phyloP scores from a whole-genome alignment of 1,140 invertebrate genomes.

The Stratiolaelaps scimitus region DNA sequence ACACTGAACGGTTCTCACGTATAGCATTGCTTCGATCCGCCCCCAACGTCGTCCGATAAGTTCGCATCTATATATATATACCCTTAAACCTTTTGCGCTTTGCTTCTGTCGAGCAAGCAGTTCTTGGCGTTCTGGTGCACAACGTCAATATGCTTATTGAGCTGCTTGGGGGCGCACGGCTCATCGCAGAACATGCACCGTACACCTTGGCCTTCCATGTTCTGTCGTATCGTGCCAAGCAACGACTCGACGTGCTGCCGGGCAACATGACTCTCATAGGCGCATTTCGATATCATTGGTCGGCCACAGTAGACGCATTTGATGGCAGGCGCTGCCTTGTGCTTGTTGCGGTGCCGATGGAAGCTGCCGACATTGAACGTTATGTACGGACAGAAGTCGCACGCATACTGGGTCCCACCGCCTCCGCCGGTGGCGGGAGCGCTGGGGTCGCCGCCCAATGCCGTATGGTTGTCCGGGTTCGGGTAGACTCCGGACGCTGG shows the following conservation, averaged over 20 bases:
- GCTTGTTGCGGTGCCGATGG: constrained; percentile 26
- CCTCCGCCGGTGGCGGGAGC: too few species aligned
- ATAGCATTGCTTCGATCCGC: too few species aligned
- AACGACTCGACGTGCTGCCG: constrained; percentile 20
- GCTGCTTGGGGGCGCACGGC: constrained; percentile 3
- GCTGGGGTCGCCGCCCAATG: too few species aligned
- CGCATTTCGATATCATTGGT: constrained; percentile 23
- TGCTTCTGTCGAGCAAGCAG: constrained; percentile 14
- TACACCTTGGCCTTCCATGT: constrained; percentile 11
- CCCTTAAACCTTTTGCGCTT: constrained; percentile 23
- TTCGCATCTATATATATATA: too few species aligned
- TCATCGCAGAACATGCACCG: constrained; percentile 16
- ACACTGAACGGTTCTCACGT: too few species aligned
- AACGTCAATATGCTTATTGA: constrained; percentile 14
- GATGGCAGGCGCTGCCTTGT: background rate
- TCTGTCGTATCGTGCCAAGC: constrained; percentile 19
- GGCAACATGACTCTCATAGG: constrained; percentile 24
- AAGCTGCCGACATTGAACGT: constrained; percentile 17
- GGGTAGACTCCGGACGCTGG: constrained; percentile 15
- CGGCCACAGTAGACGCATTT: constrained; percentile 28
- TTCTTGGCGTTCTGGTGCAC: constrained; percentile 22
- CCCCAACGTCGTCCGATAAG: too few species aligned
- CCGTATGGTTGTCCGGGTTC: background rate
- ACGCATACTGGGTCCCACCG: constrained; percentile 1
- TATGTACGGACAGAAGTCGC: constrained; percentile 15